phyloP scores from a whole-genome alignment of 2,888 invertebrate species.

The Mythimna ferrago region DNA sequence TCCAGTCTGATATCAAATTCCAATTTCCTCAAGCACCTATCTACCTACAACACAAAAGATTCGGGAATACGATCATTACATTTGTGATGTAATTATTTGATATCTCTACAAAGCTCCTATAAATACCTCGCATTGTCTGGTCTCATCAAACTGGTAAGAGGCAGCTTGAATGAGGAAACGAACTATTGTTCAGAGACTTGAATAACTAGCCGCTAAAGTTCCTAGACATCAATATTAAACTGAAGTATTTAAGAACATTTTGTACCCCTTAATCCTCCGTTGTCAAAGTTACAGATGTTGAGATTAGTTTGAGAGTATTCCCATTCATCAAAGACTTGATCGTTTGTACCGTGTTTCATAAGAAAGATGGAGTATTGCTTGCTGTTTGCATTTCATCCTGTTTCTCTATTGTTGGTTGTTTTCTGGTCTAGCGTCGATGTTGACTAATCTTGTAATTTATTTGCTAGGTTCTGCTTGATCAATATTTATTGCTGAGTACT shows the following conservation, averaged over 20 bases:
- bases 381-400: conserved; percentile 42
- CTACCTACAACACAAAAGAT: conserved; percentile 38
- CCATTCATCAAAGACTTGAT: conserved; percentile 75
- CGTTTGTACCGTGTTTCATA: conserved; percentile 62
- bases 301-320: conserved; percentile 78
- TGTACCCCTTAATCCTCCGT: conserved; percentile 71
- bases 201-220: conserved; percentile 68
- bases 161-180: conserved; percentile 60
- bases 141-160: conserved; percentile 39
- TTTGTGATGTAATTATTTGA: conserved; percentile 58
- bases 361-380: conserved; percentile 30
- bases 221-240: conserved; percentile 70
- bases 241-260: conserved; percentile 71
- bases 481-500: not conserved
- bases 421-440: conserved; percentile 2
- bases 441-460: conserved; percentile 5
- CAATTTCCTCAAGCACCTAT: conserved; percentile 46
- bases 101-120: conserved; percentile 41
- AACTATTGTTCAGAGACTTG: conserved; percentile 64
- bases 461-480: not conserved
- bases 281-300: conserved; percentile 76
- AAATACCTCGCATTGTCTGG: conserved; percentile 51
- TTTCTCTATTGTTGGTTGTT: conserved; percentile 15
- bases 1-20: conserved; percentile 31
- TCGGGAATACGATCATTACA: conserved; percentile 40